Percentiles rank a stretch among this genome's conserved stretches.
Evolutionary conservation across 1,140 invertebrate species (phyloP).

Genomic region (Chionoecetes opilio): DNA sequence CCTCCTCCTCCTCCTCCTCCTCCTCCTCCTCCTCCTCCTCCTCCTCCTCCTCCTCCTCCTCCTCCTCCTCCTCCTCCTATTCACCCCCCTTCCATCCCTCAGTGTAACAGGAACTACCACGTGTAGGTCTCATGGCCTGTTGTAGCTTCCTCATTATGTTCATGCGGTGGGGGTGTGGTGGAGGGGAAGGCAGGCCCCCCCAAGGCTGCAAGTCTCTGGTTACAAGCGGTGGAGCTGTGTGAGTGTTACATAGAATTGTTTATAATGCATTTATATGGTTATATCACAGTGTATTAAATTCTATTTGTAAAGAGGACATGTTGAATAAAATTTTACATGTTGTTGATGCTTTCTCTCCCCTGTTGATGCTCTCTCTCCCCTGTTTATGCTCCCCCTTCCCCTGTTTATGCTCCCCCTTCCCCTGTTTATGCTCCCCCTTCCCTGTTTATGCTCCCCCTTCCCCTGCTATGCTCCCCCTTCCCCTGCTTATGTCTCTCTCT

Average conservation of each 20-base stretch:
- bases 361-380: background rate
- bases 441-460: background rate
- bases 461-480: too few species aligned
- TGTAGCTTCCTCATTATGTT: too few species aligned
- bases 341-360: background rate
- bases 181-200: background rate
- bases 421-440: background rate
- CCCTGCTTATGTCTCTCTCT: too few species aligned
- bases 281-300: slow-evolving; percentile 78
- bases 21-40: too few species aligned
- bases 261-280: slow-evolving; percentile 79
- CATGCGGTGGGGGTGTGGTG: background rate
- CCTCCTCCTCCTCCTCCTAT: too few species aligned
- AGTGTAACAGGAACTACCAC: too few species aligned
- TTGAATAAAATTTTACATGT: slow-evolving; percentile 79
- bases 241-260: slow-evolving; percentile 41
- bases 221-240: slow-evolving; percentile 52
- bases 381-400: background rate
- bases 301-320: slow-evolving; percentile 78
- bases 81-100: too few species aligned
- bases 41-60: too few species aligned
- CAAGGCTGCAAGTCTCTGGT: slow-evolving; percentile 9
- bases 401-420: background rate
- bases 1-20: too few species aligned
- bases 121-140: too few species aligned